Base-by-base conservation (phyloP, 2,797 vertebrate genomes). In the Oryzias sinensis region DNA sequence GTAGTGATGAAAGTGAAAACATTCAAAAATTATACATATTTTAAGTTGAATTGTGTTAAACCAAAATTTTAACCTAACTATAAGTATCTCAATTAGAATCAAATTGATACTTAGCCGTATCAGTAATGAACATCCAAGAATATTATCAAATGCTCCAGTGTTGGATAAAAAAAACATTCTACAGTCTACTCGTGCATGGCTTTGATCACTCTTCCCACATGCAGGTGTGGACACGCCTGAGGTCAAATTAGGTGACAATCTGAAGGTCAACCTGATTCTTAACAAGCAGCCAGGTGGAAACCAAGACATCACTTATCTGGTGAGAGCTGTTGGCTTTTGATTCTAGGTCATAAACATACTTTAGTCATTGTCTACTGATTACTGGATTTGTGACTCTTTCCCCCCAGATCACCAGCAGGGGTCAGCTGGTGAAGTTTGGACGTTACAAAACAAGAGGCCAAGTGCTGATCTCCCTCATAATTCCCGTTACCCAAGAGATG, bases 261-360 rank as follows among this genome's bases (percentile, higher is more conserved):
- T 95, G 3, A 72, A 75, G 0, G 5, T 97, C 25, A 88, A 87
- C 68, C 89, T 96, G 67, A 81, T 82, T 64, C 57, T 94, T 27
- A 89, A 59, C 5, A 65, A 0, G 7, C 15, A 48, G 0, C 0
- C 0, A 0, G 17, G 42, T 4, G 17, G 62, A 0, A 43, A 72
- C 1, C 49, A 59, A 1, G 88, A 91, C 48, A 90, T 95, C 72
- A 95, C 94, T 62, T 94, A 93, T 18, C 20, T 22, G 20, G 20
- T 22, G 20, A 22, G 20, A 18, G 18, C 18, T 18, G 18, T 18
- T 18, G 18, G 5, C 49, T 2, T 22, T 22, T 2, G 20, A 22
- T 15, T 14, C 4, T 22, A 14, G 20, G 6, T 27, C 27, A 29
- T 15, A 42, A 4, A 2, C 6, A 16, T 5, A 5, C n/a, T 29